These are phyloP conservation scores for Cepaea hortensis DNA, from an alignment of 2,888 invertebrate species.

Conservation along the genomic window DNA sequence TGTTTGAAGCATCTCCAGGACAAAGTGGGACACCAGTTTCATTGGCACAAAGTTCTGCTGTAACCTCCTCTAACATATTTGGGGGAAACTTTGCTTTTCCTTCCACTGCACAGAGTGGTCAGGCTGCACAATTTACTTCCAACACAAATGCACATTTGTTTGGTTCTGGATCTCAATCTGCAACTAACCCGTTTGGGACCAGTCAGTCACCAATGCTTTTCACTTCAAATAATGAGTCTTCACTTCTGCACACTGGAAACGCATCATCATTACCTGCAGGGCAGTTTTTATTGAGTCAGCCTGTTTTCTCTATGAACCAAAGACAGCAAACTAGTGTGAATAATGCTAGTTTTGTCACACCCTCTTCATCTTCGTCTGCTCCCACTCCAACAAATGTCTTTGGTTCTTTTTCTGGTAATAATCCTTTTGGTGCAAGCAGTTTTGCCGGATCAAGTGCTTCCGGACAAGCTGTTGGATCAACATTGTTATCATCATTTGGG, in stretches of 20 bases:
- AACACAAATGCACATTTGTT: background rate
- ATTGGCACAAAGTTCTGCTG: background rate
- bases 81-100: conserved; percentile 17
- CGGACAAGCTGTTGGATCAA: conserved; percentile 1
- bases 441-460: background rate
- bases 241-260: background rate
- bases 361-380: background rate
- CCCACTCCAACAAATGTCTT: conserved; percentile 9
- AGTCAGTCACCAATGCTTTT: background rate
- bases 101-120: background rate
- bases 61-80: background rate
- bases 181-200: background rate
- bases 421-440: background rate
- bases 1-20: conserved; percentile 12
- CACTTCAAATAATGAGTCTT: background rate
- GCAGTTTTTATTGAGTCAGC: background rate
- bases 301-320: conserved; percentile 1
- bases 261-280: background rate
- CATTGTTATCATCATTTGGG: background rate
- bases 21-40: background rate
- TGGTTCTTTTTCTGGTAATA: background rate
- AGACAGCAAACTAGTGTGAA: background rate
- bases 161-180: background rate
- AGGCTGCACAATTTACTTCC: background rate
- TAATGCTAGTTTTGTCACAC: background rate